Conservation (phyloP, 2,113 vertebrate genomes). For the Otus sunia region DNA sequence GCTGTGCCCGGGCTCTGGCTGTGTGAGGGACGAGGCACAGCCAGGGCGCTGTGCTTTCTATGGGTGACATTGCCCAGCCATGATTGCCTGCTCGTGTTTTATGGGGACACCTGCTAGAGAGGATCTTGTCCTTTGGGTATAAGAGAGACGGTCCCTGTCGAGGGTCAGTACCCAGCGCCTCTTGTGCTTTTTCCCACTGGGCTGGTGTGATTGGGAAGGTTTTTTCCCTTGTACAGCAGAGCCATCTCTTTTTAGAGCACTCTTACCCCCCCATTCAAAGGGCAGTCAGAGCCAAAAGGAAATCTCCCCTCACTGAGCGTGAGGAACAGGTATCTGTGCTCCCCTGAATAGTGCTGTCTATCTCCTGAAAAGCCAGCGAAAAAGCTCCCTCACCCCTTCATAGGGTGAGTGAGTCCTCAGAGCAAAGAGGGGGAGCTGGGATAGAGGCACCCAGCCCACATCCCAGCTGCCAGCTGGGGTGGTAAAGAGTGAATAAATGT, state of each 20-base stretch:
- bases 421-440: background rate
- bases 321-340: background rate
- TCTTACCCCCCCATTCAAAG: background rate
- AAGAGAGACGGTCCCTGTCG: background rate
- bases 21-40: background rate
- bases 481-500: background rate
- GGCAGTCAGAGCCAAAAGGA: background rate
- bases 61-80: background rate
- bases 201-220: background rate
- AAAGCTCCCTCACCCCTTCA: background rate
- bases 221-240: background rate
- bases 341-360: background rate
- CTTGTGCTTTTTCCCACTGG: background rate
- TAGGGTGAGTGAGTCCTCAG: background rate
- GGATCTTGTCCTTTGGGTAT: background rate
- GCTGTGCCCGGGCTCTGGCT: background rate
- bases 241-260: background rate
- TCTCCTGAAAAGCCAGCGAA: background rate
- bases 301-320: background rate
- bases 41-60: background rate
- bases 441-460: rapidly evolving
- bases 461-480: background rate
- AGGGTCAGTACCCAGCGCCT: rapidly evolving
- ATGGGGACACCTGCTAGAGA: background rate
- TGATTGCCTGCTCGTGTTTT: rapidly evolving